Base-by-base conservation (phyloP, 1,140 invertebrate genomes). In the Hylyphantes graminicola region DNA sequence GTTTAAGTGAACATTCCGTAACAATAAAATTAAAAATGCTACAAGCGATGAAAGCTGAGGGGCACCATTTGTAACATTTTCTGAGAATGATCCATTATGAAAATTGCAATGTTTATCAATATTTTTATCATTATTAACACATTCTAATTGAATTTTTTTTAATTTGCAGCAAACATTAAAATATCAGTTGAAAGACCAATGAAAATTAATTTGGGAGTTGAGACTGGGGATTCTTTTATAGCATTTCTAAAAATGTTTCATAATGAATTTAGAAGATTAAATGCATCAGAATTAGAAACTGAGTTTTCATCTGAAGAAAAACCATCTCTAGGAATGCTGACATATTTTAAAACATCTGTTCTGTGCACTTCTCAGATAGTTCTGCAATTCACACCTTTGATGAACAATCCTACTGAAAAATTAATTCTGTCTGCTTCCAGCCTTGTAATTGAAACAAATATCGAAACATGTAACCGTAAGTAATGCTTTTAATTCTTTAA, bases 121-220 rank as follows among this genome's bases (percentile, higher is more conserved):
- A 35, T 35, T 2, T n/a, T n/a, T n/a, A n/a, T n/a, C n/a, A n/a
- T 68, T 68, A 35, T 50, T 13, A 65, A 13, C 8, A 48, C 35
- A 15, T 70, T 74, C 10, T 74, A 2, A 74, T 57, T 74, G 21
- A 15, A 54, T n/a, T 80, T 65, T 57, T 50, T 48, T 7, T 19
- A 19, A 21, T 5, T 68, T 77, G 35, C n/a, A 77, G 74, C 54
- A 19, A 72, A 54, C 15, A 54, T 78, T 7, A 65, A 59, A 77
- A 61, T 85, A 35, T 78, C 51, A 61, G 19, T 85, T 54, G 83
- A 85, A 78, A 78, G 83, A 48, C 83, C 83, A 21, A 51, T 85
- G 17, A 85, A 78, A 57, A 51, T 68, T 12, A 85, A 77, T 64
- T 73, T 72, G 12, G 73, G 59, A 54, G 63, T 15, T 53, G 53